A percentile compares a stretch with the other conserved stretches of the same genome.
phyloP scores from a whole-genome alignment of 1,140 invertebrate species.

The Medauroidea extradentata region DNA sequence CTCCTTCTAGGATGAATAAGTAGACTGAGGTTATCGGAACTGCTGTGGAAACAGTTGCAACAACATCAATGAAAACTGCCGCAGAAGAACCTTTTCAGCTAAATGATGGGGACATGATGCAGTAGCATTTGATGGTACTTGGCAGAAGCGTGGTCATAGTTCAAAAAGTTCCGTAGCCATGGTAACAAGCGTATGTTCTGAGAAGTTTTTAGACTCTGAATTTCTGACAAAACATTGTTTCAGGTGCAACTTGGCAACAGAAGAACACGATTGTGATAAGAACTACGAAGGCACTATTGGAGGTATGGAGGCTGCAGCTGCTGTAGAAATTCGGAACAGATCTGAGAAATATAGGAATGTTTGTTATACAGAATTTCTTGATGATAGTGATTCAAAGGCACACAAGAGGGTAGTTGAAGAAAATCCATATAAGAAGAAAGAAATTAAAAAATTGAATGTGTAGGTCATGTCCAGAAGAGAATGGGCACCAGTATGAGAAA shows the following conservation, averaged over 20 bases:
- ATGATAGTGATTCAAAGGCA: neutral
- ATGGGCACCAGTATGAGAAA: conserved; percentile 15
- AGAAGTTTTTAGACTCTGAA: conserved; percentile 11
- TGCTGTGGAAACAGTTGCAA: conserved; percentile 12
- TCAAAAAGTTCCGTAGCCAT: conserved; percentile 11
- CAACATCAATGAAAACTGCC: conserved; percentile 11
- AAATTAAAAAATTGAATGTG: conserved; percentile 22
- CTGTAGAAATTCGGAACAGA: neutral
- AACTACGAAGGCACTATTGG: conserved; percentile 17
- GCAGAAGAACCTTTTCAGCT: conserved; percentile 3
- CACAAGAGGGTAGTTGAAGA: conserved; percentile 2
- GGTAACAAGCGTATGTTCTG: conserved; percentile 7
- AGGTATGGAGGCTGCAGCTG: conserved; percentile 12
- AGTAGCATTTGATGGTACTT: conserved; percentile 14
- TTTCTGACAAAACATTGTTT: conserved; percentile 12
- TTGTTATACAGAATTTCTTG: conserved; percentile 1
- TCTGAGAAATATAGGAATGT: neutral
- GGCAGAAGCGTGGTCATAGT: conserved; percentile 14
- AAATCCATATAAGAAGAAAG: neutral
- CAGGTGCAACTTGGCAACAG: neutral
- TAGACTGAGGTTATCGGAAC: conserved; percentile 4
- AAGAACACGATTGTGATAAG: conserved; percentile 6
- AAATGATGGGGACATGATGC: conserved; percentile 7
- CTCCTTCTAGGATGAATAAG: neutral
- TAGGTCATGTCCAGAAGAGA: conserved; percentile 19